Evolutionary conservation across 2,888 invertebrate species (phyloP), one percentile per base, ranked within the genome.

Genomic region (Ariolimax columbianus): DNA sequence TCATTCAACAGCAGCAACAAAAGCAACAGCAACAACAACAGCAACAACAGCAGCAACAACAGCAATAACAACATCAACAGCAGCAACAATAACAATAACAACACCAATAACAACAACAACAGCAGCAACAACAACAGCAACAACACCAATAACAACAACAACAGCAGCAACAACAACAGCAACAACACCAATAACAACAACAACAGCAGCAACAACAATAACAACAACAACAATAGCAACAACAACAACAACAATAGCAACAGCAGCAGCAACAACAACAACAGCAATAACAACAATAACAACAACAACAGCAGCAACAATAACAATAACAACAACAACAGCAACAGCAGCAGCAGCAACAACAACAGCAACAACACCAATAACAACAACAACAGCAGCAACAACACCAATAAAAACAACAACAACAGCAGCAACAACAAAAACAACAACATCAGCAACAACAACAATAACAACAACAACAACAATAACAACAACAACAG

Each of bases 401-500:
- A n/a, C n/a, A n/a, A n/a, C n/a, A n/a, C n/a, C n/a, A n/a, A n/a
- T n/a, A n/a, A n/a, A n/a, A n/a, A n/a, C n/a, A n/a, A n/a, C n/a
- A n/a, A n/a, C n/a, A n/a, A n/a, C n/a, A n/a, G n/a, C n/a, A n/a
- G n/a, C n/a, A n/a, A n/a, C n/a, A n/a, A n/a, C n/a, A n/a, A n/a
- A n/a, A n/a, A n/a, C n/a, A n/a, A n/a, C n/a, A n/a, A n/a, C n/a
- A n/a, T n/a, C n/a, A n/a, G n/a, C n/a, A n/a, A n/a, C n/a, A n/a
- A n/a, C n/a, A n/a, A n/a, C n/a, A n/a, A n/a, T n/a, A n/a, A 66
- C 63, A 59, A 78, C 63, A 55, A 83, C 77, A 81, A 78, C 63
- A 81, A 66, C 59, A 81, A 79, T 36, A 81, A 78, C 63, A 63
- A 66, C 59, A 30, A 78, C 77, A 38, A 78, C 63, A 47, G 79